Conservation (phyloP, 2,113 vertebrate genomes). For the Cynoglossus semilaevis region DNA sequence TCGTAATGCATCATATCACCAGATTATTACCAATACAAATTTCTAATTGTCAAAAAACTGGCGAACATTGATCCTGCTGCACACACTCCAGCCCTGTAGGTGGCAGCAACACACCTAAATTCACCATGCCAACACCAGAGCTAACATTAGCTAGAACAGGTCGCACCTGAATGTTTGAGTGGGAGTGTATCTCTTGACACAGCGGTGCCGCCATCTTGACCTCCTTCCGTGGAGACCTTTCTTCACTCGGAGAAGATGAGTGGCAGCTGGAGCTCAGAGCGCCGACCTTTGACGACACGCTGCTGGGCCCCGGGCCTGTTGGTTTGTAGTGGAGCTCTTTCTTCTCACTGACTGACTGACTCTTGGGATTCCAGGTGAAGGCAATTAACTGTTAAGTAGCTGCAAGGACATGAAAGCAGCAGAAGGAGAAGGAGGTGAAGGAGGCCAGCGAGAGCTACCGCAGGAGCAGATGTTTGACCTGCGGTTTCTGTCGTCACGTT, state of each 20-base stretch:
- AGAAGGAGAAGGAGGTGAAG: not conserved
- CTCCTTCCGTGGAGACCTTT: not conserved
- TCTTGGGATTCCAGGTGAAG: conserved; percentile 22
- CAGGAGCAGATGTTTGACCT: not conserved
- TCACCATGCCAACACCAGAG: too few species aligned
- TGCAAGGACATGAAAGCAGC: not conserved
- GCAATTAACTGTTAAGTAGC: conserved; percentile 29
- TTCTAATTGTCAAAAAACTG: too few species aligned
- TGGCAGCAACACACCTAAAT: too few species aligned
- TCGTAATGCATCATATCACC: too few species aligned
- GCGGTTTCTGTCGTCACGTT: too few species aligned
- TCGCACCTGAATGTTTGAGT: not conserved
- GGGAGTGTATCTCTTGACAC: not conserved
- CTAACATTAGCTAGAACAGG: too few species aligned
- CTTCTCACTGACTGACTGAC: conserved; percentile 10
- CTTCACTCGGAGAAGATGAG: not conserved
- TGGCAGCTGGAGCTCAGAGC: not conserved
- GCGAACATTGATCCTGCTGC: too few species aligned
- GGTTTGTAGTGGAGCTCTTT: conserved; percentile 5
- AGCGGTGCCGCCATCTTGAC: not conserved
- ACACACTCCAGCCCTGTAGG: too few species aligned
- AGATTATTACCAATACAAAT: too few species aligned
- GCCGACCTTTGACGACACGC: not conserved
- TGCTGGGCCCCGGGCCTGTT: conserved; percentile 10
- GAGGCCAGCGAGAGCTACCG: not conserved